A percentile compares a stretch with the other conserved stretches of the same genome.
Evolutionary conservation across 2,113 vertebrate genomes (phyloP).

Genomic region (Vimba vimba): DNA sequence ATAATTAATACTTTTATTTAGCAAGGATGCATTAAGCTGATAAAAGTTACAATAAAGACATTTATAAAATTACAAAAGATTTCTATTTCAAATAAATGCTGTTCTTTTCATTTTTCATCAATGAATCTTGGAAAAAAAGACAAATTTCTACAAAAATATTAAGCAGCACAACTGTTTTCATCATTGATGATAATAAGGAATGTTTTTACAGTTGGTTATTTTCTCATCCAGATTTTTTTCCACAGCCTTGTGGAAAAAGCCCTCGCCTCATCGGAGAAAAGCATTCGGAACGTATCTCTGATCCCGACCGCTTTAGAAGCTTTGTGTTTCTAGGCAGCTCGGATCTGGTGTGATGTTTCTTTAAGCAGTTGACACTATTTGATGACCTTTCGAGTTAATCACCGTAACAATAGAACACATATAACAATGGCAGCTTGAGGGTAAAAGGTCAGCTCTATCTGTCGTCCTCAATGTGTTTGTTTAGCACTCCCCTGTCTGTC

Average conservation of each 20-base stretch:
- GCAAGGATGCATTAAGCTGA: too few relatives aligned
- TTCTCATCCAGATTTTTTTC: neutral
- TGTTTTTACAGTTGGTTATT: neutral
- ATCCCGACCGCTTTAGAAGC: conserved; percentile 3
- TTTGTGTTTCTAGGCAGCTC: neutral
- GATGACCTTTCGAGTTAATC: conserved; percentile 39
- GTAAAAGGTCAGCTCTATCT: conserved; percentile 23
- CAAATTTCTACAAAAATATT: too few relatives aligned
- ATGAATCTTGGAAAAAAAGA: too few relatives aligned
- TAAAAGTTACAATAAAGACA: too few relatives aligned
- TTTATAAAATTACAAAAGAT: too few relatives aligned
- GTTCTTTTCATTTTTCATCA: too few relatives aligned
- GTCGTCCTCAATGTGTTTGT: conserved; percentile 31
- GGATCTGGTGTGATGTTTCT: neutral
- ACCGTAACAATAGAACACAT: conserved; percentile 18
- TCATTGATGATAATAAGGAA: too few relatives aligned
- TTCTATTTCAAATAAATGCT: too few relatives aligned
- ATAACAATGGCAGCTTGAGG: conserved; percentile 17
- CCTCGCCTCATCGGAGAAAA: neutral
- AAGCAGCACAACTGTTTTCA: too few relatives aligned
- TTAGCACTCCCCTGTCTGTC: conserved; percentile 24
- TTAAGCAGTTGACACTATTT: conserved; percentile 17
- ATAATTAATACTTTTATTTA: too few relatives aligned
- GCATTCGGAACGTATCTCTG: neutral
- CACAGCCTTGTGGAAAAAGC: neutral